These are phyloP conservation scores for Ptiloglossa arizonensis DNA, from an alignment of 1,140 invertebrate genomes.

Conservation along the genomic window DNA sequence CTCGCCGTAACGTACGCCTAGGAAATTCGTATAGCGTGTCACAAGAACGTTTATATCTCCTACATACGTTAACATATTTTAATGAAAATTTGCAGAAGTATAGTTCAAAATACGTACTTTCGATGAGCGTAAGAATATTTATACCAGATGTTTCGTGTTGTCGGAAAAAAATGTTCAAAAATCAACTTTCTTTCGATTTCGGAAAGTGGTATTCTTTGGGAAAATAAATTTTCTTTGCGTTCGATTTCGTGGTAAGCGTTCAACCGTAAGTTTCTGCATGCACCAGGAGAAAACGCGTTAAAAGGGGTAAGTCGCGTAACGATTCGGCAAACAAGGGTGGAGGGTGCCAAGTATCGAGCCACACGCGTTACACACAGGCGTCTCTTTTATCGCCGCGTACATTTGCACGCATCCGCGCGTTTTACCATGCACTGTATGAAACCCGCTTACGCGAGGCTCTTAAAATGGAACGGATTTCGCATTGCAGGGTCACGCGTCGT, in stretches of 20 bases:
- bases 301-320: slow-evolving; percentile 25
- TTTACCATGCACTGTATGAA: slow-evolving; percentile 9
- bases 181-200: too few relatives aligned
- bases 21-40: too few relatives aligned
- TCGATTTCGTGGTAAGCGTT: not conserved
- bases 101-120: too few relatives aligned
- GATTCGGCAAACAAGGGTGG: slow-evolving; percentile 57
- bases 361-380: slow-evolving; percentile 10
- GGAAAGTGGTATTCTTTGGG: too few relatives aligned
- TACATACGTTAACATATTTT: too few relatives aligned
- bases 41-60: too few relatives aligned
- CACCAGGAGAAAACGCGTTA: not conserved
- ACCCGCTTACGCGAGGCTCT: slow-evolving; percentile 32
- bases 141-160: too few relatives aligned
- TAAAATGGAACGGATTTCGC: slow-evolving; percentile 53
- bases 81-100: too few relatives aligned
- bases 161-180: too few relatives aligned
- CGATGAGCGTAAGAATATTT: too few relatives aligned
- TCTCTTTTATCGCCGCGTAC: slow-evolving; percentile 4
- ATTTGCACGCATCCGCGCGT: slow-evolving; percentile 18
- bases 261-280: not conserved
- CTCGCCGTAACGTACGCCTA: too few relatives aligned
- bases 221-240: not conserved
- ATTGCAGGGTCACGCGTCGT: slow-evolving; percentile 39
- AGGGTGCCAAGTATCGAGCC: slow-evolving; percentile 59